These are phyloP conservation scores for Drosophila conformis DNA, from an alignment of 2,888 invertebrate species.

Conservation along the genomic window DNA sequence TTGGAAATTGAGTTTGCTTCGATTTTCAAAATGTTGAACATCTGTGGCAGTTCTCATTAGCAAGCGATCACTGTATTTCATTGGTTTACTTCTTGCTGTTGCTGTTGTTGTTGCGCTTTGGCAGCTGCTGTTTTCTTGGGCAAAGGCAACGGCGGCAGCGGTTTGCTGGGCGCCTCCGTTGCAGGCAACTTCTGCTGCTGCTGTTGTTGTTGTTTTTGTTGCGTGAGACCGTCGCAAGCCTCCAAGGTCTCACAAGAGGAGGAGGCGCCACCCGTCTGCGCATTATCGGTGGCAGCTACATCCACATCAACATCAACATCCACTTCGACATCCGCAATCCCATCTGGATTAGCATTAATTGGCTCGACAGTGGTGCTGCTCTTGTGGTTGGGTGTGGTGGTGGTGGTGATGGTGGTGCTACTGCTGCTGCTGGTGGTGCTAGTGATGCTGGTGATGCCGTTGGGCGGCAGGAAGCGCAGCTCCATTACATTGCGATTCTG, in stretches of 20 bases:
- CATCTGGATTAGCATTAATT: conserved; percentile 27
- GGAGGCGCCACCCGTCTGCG: conserved; percentile 70
- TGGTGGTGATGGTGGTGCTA: conserved; percentile 2
- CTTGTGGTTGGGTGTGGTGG: background rate
- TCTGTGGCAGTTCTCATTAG: background rate
- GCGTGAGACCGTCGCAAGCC: conserved; percentile 73
- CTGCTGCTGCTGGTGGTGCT: conserved; percentile 3
- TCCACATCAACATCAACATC: conserved; percentile 19
- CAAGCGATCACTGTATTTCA: conserved; percentile 44
- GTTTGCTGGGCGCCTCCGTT: conserved; percentile 76
- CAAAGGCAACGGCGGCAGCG: conserved; percentile 75
- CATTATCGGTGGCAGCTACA: conserved; percentile 9
- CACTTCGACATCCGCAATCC: conserved; percentile 17
- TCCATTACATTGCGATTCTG: conserved; percentile 85
- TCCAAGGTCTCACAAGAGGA: conserved; percentile 83
- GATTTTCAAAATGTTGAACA: background rate
- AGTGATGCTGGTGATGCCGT: conserved; percentile 22
- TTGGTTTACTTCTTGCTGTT: conserved; percentile 54
- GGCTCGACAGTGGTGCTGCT: background rate
- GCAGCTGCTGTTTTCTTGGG: conserved; percentile 66
- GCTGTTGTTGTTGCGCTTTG: conserved; percentile 55
- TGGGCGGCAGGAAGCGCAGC: conserved; percentile 83
- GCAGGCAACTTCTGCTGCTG: conserved; percentile 30
- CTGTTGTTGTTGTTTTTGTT: conserved; percentile 20
- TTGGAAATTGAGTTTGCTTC: background rate